These are phyloP conservation scores for Lanius collurio DNA, from an alignment of 2,113 vertebrate genomes.

Conservation along the genomic window DNA sequence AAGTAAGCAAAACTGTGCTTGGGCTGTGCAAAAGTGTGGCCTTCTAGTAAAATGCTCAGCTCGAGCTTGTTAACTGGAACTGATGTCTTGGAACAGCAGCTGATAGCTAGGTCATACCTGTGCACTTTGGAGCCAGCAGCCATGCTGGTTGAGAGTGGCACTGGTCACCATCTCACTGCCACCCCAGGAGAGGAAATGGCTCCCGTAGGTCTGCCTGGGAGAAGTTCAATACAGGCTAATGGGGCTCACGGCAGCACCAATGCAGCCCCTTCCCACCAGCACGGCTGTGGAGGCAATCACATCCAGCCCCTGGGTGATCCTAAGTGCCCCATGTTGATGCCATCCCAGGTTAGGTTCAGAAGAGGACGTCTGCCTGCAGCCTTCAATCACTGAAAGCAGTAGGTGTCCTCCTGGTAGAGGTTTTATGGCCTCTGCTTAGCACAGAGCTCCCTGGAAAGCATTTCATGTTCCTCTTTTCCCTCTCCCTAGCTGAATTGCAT, in stretches of 20 bases:
- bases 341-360: background rate
- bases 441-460: background rate
- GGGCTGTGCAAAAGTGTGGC: background rate
- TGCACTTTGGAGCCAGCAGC: background rate
- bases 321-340: background rate
- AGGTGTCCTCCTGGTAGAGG: background rate
- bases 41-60: background rate
- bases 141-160: background rate
- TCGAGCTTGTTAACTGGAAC: background rate
- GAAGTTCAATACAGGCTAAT: background rate
- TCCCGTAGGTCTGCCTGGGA: background rate
- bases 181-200: background rate
- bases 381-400: conserved; percentile 7
- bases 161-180: background rate
- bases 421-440: background rate
- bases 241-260: background rate
- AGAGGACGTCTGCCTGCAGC: background rate
- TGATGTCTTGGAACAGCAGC: background rate
- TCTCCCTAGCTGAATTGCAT: background rate
- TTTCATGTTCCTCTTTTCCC: background rate
- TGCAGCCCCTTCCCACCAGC: background rate
- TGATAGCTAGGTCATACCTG: background rate
- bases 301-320: background rate
- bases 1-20: background rate
- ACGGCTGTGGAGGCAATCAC: background rate